phyloP scores from a whole-genome alignment of 2,888 invertebrate species.

The Oscheius onirici region DNA sequence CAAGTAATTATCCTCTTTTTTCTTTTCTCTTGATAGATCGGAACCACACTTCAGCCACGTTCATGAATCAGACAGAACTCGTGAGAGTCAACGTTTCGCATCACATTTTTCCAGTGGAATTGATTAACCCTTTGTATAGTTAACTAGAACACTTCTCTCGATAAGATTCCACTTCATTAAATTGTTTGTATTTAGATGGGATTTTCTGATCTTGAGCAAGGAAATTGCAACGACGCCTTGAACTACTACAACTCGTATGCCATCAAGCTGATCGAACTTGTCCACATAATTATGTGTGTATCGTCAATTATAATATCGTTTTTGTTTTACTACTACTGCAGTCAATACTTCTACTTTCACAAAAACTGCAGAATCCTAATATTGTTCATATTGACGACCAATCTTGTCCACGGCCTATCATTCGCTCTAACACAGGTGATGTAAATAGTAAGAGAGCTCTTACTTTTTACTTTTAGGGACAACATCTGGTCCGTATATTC shows the following conservation, averaged over 20 bases:
- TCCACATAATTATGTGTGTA: neutral
- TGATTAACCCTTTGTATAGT: too few relatives aligned
- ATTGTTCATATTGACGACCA: neutral
- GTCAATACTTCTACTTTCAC: slow-evolving; percentile 18
- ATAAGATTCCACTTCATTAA: too few relatives aligned
- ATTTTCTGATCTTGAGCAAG: neutral
- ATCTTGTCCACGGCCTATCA: neutral
- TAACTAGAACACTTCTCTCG: too few relatives aligned
- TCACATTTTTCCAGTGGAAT: too few relatives aligned
- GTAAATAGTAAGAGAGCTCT: neutral
- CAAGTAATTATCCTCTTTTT: too few relatives aligned
- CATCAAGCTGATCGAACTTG: neutral
- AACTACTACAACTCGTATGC: slow-evolving; percentile 10
- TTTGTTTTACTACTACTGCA: slow-evolving; percentile 2
- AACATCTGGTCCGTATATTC: neutral
- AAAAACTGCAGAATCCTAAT: neutral
- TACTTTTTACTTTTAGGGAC: neutral
- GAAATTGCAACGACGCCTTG: neutral
- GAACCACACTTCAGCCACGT: too few relatives aligned
- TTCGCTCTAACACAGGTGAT: neutral
- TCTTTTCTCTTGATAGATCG: too few relatives aligned
- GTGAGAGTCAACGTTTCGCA: too few relatives aligned
- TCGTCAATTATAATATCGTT: neutral
- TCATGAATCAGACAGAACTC: too few relatives aligned
- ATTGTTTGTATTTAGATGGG: neutral